Base-by-base conservation (phyloP, 2,888 invertebrate species). In the Caenorhabditis zanzibari region DNA sequence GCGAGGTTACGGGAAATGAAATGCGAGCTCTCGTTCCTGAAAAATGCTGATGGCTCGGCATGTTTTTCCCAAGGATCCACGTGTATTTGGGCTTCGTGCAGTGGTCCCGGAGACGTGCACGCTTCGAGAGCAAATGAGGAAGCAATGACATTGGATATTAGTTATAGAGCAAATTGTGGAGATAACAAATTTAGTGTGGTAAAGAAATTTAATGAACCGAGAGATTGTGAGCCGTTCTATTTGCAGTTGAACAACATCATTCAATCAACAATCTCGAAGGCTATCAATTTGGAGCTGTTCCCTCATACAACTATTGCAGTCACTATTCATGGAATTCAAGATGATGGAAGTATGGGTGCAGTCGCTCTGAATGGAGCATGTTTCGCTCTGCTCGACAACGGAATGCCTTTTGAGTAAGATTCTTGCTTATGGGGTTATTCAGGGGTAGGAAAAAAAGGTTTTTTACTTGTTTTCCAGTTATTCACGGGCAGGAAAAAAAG, bases 31-130 rank as follows among this genome's bases (percentile, higher is more conserved):
- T 66, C 84, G 4, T 84, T 56, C 64, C 68, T 87, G 56, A 77
- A 84, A 44, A 85, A 82, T 54, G 84, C 85, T 5, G 87, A 87
- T 59, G 87, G 87, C 28, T 75, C 77, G 6, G 75, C 81, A 12
- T 81, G 83, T 24, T 86, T 81, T 59, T 85, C 85, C 3, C 87
- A 87, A 68, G 87, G 87, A 54, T 54, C 83, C 38, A 86, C 87
- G 24, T 76, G 81, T 24, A 76, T 86, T 22, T 86, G 85, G 85
- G 84, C 87, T 10, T 85, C 85, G 56, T 85, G 85, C 54, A 86
- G 82, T 49, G 87, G 87, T 44, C 87, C 87, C 9, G 87, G 87
- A 38, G 87, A 87, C 66, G 84, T 87, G 16, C 87, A 87, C 41
- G 75, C 83, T 1, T 76, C 87, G 10, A 71, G 74, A 22, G 82